Percentiles rank a stretch among this genome's conserved stretches.
Conservation (phyloP, 2,888 invertebrate genomes). For the Atethmia centrago region DNA sequence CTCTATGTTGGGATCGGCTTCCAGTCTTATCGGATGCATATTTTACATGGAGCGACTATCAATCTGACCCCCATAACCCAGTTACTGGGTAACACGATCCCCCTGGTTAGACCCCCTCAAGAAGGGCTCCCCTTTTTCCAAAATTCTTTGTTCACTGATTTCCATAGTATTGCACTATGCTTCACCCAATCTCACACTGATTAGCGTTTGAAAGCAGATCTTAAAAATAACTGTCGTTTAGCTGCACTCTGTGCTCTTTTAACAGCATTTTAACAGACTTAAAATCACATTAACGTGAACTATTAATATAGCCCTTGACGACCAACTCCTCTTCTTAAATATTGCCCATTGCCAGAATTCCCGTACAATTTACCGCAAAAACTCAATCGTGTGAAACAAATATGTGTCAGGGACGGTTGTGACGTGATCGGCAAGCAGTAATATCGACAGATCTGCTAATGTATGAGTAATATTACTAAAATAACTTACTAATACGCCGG, state of each 20-base stretch:
- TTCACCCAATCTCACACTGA: background rate
- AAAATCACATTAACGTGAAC: slow-evolving; percentile 2
- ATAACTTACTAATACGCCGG: slow-evolving; percentile 60
- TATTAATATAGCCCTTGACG: slow-evolving; percentile 13
- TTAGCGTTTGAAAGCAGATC: background rate
- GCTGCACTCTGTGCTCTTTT: background rate
- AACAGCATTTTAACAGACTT: background rate
- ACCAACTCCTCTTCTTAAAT: background rate
- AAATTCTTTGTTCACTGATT: background rate
- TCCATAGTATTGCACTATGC: background rate
- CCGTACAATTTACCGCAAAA: slow-evolving; percentile 46
- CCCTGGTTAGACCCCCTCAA: background rate
- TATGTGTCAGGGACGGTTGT: slow-evolving; percentile 59
- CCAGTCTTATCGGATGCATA: background rate
- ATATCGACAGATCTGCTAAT: slow-evolving; percentile 64
- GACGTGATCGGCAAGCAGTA: slow-evolving; percentile 54
- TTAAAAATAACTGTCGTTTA: background rate
- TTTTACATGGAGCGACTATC: background rate
- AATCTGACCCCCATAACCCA: background rate
- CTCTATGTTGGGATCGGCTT: background rate
- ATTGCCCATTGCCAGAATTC: slow-evolving; percentile 6
- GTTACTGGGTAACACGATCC: background rate
- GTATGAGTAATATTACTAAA: slow-evolving; percentile 63
- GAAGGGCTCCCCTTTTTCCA: background rate
- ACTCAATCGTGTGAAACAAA: slow-evolving; percentile 49